Base-by-base conservation (phyloP, 1,140 invertebrate genomes). In the Thaumatotibia leucotreta region DNA sequence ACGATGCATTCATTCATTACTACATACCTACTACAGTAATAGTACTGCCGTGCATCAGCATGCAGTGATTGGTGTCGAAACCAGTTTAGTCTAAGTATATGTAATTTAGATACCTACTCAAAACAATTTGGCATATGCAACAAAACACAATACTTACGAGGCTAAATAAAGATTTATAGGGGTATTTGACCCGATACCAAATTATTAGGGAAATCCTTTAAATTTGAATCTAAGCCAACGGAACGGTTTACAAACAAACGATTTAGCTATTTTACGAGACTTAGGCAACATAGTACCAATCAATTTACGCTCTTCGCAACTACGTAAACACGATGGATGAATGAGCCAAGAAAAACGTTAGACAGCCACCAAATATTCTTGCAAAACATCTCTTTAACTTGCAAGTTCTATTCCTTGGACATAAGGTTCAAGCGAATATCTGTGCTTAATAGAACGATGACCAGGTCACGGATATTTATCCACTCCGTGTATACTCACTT, bases 271-370 rank as follows among this genome's bases (percentile, higher is more conserved):
- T 27, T 65, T 61, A 68, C 66, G 39, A 69, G 64, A 58, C 52
- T 58, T 58, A 29, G 11, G 52, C 23, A 58, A 58, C 52, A 9
- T 27, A 14, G 52, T 23, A 10, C 23, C 52, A 24, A 29, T 35
- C 58, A 71, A 65, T 69, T 69, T 63, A 74, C 72, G 65, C 61
- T 58, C 20, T 45, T 67, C 14, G 61, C 61, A 32, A 64, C 39
- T 64, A 61, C 61, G 61, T 62, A 62, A 62, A 62, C 61, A 62
- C 50, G 20, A 63, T 58, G 66, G 20, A 63, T 58, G 66, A 74
- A 72, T 71, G 32, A 52, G 70, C 67, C 69, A 76, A 76, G 72
- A 79, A 73, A 79, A 76, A 76, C 72, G 65, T 66, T 71, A 63
- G 63, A 39, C 69, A 76, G 65, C 24, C 33, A 61, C 58, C 39